Conservation (phyloP, 1,140 invertebrate genomes). For the Pentalonia nigronervosa region DNA sequence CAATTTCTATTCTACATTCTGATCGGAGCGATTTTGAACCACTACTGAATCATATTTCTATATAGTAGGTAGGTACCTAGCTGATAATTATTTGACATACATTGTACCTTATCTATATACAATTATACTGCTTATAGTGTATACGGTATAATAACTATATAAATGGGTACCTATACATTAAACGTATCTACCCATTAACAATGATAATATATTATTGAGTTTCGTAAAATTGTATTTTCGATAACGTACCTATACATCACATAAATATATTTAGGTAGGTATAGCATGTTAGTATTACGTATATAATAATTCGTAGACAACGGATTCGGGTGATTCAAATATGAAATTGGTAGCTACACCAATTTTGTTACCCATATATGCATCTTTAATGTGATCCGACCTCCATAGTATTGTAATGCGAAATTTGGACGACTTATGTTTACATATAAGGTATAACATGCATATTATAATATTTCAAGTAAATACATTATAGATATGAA, state of each 20-base stretch:
- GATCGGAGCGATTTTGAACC: no score
- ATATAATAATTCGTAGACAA: neutral
- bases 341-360: neutral
- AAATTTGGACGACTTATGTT: neutral
- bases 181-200: no score
- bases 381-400: neutral
- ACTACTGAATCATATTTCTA: no score
- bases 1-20: no score
- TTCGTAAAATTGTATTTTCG: neutral
- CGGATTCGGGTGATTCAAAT: neutral
- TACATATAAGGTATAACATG: neutral
- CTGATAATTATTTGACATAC: no score
- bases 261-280: neutral
- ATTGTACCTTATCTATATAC: no score
- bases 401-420: neutral
- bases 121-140: no score
- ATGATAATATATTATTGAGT: neutral
- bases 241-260: neutral
- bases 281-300: neutral
- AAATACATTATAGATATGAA: neutral
- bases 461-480: neutral
- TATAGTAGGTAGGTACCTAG: no score
- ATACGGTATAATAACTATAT: no score
- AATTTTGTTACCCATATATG: no score
- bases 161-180: no score